Evolutionary conservation across 2,797 vertebrate species (phyloP), one percentile per base, ranked within the genome.

Genomic region (Echeneis naucrates): DNA sequence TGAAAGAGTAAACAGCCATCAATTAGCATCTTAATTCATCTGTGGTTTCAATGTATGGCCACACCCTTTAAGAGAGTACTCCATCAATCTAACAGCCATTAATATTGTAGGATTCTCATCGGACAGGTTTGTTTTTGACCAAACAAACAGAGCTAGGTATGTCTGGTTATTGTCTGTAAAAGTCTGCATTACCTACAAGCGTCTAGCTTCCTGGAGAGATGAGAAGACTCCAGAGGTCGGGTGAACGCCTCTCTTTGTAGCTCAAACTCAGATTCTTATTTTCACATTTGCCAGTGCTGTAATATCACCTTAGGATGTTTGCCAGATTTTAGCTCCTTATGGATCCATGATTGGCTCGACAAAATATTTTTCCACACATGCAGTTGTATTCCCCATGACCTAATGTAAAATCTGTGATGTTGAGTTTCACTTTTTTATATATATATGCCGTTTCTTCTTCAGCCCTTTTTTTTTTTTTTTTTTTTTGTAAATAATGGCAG

Each of bases 401-500:
- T 26, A 9, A 9, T 65, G 27, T 74, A 50, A 10, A 58, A 62
- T 56, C 1, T 1, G n/a, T 57, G 19, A 21, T 61, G 27, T 59
- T 59, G 64, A 24, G 17, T 24, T 47, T 23, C 23, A 37, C 58
- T 23, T 59, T 50, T 55, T 30, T 30, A n/a, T n/a, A n/a, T n/a
- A n/a, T n/a, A 47, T 45, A n/a, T 57, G 52, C 38, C 68, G 30
- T 35, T 10, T 71, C n/a, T 33, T 33, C 8, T 23, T 12, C n/a
- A n/a, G n/a, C n/a, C 33, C 1, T 21, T 67, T 78, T 67, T 45
- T 54, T 75, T 33, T 33, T 8, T 23, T 12, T 33, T 1, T 21
- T 67, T 78, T 67, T 45, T 54, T 75, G 42, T 80, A 75, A 50
- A 33, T 69, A 69, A 40, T 13, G 19, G 9, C 71, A 4, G 1